Base-by-base conservation (phyloP, 2,888 invertebrate species). In the Hydrotaea diabolus region DNA sequence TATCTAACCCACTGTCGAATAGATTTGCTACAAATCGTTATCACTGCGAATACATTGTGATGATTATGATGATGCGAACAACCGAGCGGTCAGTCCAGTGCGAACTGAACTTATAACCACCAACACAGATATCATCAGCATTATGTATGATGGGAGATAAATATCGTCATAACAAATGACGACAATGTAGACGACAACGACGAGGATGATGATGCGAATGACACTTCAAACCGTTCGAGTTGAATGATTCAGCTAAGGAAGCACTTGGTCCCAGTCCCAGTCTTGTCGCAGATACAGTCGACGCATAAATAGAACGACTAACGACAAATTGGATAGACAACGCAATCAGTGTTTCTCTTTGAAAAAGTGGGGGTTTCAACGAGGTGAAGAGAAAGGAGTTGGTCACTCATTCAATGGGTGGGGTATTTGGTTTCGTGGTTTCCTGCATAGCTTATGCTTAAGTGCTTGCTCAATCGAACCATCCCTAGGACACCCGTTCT, bases 131-230 rank as follows among this genome's bases (percentile, higher is more conserved):
- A 49, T 49, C n/a, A 49, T 49, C 49, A 5, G 15, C n/a, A 49
- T 13, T 31, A 31, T 43, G 43, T 3, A 15, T 43, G 43, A 43
- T 49, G 49, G n/a, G n/a, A n/a, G 49, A 1, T 49, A n/a, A 15
- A n/a, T 49, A 43, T 57, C 39, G 39, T 55, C 57, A 57, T 57
- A 36, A 73, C 23, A 21, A 73, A 55, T 36, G 31, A 55, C 39
- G 46, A 26, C 31, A 73, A 55, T 36, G 31, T 31, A 19, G 46
- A 26, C 31, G n/a, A n/a, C n/a, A n/a, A n/a, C n/a, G 39, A 71
- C 26, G 21, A 26, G n/a, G 21, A 71, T 71, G 53, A 71, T 15
- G 13, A 19, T 73, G 17, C 2, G 7, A 2, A 31, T 31, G 31
- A 31, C 3, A 31, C 36, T 73, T 55, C 39, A 21, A 31, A 36